A percentile compares a stretch with the other conserved stretches of the same genome.
These are phyloP conservation scores for Xerus inauris DNA, from an alignment of 2,113 vertebrate species.

Conservation along the genomic window DNA sequence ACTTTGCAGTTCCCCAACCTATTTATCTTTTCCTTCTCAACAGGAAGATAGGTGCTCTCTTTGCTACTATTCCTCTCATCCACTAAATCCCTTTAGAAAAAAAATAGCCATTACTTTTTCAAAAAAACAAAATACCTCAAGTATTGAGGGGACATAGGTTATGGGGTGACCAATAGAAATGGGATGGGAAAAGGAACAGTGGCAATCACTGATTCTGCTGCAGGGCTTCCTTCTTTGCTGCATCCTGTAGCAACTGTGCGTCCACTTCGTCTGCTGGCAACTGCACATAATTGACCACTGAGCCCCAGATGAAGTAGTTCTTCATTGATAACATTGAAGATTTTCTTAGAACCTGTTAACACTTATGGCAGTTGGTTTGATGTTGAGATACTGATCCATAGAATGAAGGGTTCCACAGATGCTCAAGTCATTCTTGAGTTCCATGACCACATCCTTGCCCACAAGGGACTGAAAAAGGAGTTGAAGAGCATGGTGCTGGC, in stretches of 20 bases:
- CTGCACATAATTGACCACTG: conserved; percentile 96
- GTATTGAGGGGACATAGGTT: neutral
- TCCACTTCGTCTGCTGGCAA: conserved; percentile 84
- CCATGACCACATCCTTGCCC: too few relatives aligned
- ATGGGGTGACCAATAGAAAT: neutral
- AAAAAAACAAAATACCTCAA: neutral
- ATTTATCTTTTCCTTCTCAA: neutral
- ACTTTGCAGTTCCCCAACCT: neutral
- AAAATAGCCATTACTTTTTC: neutral
- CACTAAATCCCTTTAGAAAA: neutral
- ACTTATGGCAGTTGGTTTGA: conserved; percentile 89
- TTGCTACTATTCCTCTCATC: neutral
- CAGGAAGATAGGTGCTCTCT: neutral
- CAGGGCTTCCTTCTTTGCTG: too few relatives aligned
- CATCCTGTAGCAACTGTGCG: too few relatives aligned
- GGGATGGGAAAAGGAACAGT: neutral
- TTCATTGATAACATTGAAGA: conserved; percentile 97
- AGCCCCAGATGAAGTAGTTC: conserved; percentile 97
- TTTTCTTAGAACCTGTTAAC: conserved; percentile 92
- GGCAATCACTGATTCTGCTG: conserved; percentile 79
- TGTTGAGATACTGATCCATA: conserved; percentile 97
- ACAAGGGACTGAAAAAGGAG: too few relatives aligned
- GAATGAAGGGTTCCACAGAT: conserved; percentile 96
- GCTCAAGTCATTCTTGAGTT: conserved; percentile 77
- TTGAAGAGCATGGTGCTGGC: too few relatives aligned